phyloP scores from a whole-genome alignment of 2,888 invertebrate genomes.

The Microctonus brassicae region DNA sequence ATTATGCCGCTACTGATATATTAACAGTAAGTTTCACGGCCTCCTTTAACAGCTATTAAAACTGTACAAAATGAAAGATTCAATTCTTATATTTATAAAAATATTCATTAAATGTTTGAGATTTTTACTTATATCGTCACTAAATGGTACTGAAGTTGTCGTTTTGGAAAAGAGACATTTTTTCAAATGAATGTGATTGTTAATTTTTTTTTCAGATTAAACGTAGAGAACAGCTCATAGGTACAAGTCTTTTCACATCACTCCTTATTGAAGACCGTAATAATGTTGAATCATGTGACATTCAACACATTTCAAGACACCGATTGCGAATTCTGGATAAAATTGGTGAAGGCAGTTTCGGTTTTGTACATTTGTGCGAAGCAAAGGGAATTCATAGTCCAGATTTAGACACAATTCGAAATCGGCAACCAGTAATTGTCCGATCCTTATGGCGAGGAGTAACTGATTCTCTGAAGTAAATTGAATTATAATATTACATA shows the following conservation, averaged over 20 bases:
- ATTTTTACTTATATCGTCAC: too few relatives aligned
- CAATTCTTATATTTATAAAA: too few relatives aligned
- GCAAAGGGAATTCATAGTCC: constrained; percentile 79
- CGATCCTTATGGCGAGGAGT: constrained; percentile 83
- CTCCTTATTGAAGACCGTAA: constrained; percentile 79
- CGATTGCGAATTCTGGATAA: constrained; percentile 86
- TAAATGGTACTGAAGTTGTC: too few relatives aligned
- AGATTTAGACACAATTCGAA: constrained; percentile 72
- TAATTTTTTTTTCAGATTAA: constrained; percentile 72
- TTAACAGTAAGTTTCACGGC: constrained; percentile 73
- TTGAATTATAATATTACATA: too few relatives aligned
- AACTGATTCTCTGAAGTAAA: constrained; percentile 77
- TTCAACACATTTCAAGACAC: constrained; percentile 79
- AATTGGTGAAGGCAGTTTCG: constrained; percentile 89
- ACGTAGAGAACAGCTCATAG: constrained; percentile 76
- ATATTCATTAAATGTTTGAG: too few relatives aligned
- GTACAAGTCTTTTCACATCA: constrained; percentile 80
- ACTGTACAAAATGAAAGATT: too few relatives aligned
- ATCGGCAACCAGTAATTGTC: constrained; percentile 81
- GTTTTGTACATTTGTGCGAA: constrained; percentile 86
- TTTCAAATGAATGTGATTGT: too few relatives aligned
- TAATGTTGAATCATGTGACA: constrained; percentile 57
- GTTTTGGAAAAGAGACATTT: too few relatives aligned
- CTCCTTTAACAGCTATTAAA: too few relatives aligned
- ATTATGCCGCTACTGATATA: constrained; percentile 86